Percentiles rank a stretch among this genome's conserved stretches.
phyloP scores from a whole-genome alignment of 2,797 vertebrate species.

The Lateolabrax maculatus region DNA sequence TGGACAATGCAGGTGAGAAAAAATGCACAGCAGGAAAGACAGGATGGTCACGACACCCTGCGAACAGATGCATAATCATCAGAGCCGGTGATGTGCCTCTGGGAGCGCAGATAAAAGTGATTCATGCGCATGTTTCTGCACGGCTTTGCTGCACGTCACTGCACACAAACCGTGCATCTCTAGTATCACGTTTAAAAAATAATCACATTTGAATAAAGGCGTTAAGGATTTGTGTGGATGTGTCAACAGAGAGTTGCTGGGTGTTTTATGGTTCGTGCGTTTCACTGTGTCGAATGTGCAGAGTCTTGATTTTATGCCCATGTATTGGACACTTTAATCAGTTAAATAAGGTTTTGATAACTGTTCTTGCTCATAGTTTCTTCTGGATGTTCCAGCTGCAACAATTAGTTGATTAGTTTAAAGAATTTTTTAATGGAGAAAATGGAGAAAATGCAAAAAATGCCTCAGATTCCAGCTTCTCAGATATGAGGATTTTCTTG shows the following conservation, averaged over 20 bases:
- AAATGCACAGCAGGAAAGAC: conserved; percentile 8
- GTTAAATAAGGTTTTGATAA: neutral
- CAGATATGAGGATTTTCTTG: neutral
- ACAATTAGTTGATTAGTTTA: no score
- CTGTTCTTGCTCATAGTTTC: neutral
- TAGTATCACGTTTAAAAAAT: neutral
- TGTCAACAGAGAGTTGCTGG: neutral
- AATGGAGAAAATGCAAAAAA: no score
- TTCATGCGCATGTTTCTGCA: conserved; percentile 14
- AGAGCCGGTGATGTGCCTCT: conserved; percentile 31
- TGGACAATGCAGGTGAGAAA: conserved; percentile 20
- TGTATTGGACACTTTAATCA: neutral
- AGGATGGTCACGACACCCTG: conserved; percentile 42
- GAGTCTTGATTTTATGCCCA: neutral
- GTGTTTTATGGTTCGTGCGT: neutral
- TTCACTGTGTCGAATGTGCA: neutral
- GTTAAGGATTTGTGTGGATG: neutral
- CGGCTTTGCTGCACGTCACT: neutral
- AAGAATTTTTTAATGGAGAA: neutral
- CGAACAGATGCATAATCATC: conserved; percentile 36
- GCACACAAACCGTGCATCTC: neutral
- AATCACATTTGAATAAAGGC: neutral
- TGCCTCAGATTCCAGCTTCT: neutral
- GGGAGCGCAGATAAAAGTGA: conserved; percentile 18
- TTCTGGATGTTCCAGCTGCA: neutral